phyloP scores from a whole-genome alignment of 2,797 vertebrate genomes.

The Borostomias antarcticus region DNA sequence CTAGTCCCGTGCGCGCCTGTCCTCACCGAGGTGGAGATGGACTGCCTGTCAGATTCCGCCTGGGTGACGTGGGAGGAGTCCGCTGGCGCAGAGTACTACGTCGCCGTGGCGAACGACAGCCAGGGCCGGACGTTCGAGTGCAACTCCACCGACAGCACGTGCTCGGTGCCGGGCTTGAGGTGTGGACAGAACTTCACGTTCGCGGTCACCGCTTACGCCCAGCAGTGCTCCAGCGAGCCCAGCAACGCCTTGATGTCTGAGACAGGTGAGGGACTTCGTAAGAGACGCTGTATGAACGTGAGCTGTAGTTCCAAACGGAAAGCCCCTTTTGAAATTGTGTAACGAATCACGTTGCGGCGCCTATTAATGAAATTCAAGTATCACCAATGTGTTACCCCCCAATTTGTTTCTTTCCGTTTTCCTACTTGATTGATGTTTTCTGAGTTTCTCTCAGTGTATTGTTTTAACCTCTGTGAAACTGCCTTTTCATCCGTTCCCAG shows the following conservation, averaged over 20 bases:
- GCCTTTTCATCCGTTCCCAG: too few species aligned
- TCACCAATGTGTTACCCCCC: too few species aligned
- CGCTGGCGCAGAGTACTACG: conserved; percentile 55
- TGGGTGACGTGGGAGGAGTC: conserved; percentile 67
- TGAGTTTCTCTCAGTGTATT: too few species aligned
- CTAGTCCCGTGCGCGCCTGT: conserved; percentile 73
- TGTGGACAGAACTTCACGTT: conserved; percentile 74
- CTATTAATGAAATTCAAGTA: too few species aligned
- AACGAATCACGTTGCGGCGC: too few species aligned
- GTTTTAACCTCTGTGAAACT: too few species aligned
- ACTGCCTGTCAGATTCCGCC: conserved; percentile 72
- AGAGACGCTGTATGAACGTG: not conserved
- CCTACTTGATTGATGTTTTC: too few species aligned
- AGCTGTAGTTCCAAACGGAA: too few species aligned
- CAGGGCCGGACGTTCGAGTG: conserved; percentile 53
- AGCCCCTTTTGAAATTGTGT: too few species aligned
- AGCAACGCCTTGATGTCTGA: conserved; percentile 64
- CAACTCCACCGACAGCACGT: conserved; percentile 52
- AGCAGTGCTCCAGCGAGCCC: conserved; percentile 62
- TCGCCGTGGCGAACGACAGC: conserved; percentile 42
- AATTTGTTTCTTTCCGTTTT: too few species aligned
- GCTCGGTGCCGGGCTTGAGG: conserved; percentile 55
- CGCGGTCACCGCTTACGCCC: conserved; percentile 58
- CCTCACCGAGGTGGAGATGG: conserved; percentile 67
- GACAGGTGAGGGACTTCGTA: conserved; percentile 61